phyloP scores from a whole-genome alignment of 2,113 vertebrate genomes.

The Neolamprologus brichardi region DNA sequence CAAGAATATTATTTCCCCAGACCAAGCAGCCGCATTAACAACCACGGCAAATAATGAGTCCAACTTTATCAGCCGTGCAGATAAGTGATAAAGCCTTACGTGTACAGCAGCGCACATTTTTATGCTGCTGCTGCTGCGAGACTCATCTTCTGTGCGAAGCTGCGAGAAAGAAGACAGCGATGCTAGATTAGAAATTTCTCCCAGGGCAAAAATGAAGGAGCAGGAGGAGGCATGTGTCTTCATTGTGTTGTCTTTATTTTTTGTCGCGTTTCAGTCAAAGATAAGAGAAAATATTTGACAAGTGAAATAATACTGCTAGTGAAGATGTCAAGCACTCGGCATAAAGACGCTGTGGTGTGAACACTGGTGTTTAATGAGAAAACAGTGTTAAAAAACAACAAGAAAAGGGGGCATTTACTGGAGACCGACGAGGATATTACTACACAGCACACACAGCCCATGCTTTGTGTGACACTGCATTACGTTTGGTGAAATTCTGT shows the following conservation, averaged over 20 bases:
- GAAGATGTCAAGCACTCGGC: background rate
- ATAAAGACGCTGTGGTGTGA: background rate
- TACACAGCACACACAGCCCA: background rate
- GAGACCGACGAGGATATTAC: background rate
- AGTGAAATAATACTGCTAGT: background rate
- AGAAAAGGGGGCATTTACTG: background rate
- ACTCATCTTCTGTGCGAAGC: background rate
- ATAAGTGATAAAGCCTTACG: conserved; percentile 13
- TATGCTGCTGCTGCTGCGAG: background rate
- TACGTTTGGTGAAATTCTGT: background rate
- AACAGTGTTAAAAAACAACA: background rate
- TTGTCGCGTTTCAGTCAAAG: background rate
- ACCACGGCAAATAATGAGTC: conserved; percentile 36
- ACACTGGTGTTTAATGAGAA: background rate
- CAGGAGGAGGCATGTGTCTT: background rate
- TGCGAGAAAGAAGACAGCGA: background rate
- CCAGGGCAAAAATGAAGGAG: background rate
- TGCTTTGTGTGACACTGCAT: background rate
- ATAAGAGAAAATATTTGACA: background rate
- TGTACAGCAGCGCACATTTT: background rate
- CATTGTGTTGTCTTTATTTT: background rate
- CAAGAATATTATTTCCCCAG: conserved; percentile 27
- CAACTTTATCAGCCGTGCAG: conserved; percentile 25
- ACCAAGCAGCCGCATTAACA: conserved; percentile 5
- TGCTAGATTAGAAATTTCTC: background rate